Conservation (phyloP, 2,888 invertebrate species). For the Plusia festucae region DNA sequence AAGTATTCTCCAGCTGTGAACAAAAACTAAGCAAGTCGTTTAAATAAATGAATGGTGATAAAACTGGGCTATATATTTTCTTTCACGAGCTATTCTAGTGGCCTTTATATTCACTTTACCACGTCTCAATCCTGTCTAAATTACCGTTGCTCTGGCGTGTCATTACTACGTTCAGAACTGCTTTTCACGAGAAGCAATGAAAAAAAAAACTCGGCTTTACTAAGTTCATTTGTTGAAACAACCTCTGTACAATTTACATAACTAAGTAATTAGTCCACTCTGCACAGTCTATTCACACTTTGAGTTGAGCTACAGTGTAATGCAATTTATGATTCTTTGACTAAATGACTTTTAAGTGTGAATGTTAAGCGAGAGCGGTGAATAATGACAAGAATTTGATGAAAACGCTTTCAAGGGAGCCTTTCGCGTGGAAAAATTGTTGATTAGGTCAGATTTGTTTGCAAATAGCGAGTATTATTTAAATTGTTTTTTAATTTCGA, state of each 20-base stretch:
- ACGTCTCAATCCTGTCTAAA: constrained; percentile 56
- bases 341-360: constrained; percentile 44
- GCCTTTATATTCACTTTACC: constrained; percentile 35
- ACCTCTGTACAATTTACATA: constrained; percentile 66
- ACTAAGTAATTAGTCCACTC: constrained; percentile 68
- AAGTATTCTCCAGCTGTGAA: constrained; percentile 14
- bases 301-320: constrained; percentile 33
- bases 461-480: constrained; percentile 26
- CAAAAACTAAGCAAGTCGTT: constrained; percentile 21
- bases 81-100: constrained; percentile 24
- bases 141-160: constrained; percentile 43
- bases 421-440: constrained; percentile 22
- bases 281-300: constrained; percentile 49
- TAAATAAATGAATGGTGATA: constrained; percentile 41
- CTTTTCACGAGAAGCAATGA: constrained; percentile 41
- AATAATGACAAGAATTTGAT: constrained; percentile 39
- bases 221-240: constrained; percentile 66
- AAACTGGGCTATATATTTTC: constrained; percentile 40
- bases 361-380: constrained; percentile 25
- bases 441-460: constrained; percentile 41
- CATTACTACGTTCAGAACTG: constrained; percentile 46
- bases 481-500: constrained; percentile 15
- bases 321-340: constrained; percentile 53
- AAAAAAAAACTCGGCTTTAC: constrained; percentile 45
- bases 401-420: constrained; percentile 38